Evolutionary conservation across 2,113 vertebrate genomes (phyloP).

Genomic region (Malurus melanocephalus): DNA sequence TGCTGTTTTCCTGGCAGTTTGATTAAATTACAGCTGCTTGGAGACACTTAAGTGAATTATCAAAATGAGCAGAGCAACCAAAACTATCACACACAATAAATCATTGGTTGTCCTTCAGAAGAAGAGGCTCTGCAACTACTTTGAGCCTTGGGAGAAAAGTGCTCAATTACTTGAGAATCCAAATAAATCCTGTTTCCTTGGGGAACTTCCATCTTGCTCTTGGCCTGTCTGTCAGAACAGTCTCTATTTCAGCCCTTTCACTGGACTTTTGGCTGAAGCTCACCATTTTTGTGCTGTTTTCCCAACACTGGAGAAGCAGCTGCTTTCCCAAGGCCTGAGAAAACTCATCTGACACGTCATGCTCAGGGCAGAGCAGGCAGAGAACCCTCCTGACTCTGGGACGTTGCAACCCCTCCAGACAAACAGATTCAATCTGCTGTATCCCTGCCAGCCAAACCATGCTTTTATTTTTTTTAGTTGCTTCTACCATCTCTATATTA

Average conservation of each 20-base stretch:
- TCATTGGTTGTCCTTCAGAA: not conserved
- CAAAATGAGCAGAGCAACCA: slow-evolving; percentile 4
- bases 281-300: slow-evolving; percentile 20
- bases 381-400: slow-evolving; percentile 76
- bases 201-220: not conserved
- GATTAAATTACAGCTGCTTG: slow-evolving; percentile 7
- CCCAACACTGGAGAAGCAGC: slow-evolving; percentile 4
- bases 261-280: slow-evolving; percentile 27
- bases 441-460: slow-evolving; percentile 35
- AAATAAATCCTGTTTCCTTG: not conserved
- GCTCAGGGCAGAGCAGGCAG: slow-evolving; percentile 29
- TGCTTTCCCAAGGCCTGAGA: slow-evolving; percentile 44
- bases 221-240: not conserved
- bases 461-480: not conserved
- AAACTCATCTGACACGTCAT: not conserved
- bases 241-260: not conserved
- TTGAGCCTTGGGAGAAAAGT: not conserved
- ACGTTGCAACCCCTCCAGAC: slow-evolving; percentile 76
- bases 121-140: not conserved
- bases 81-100: not conserved
- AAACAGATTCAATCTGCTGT: slow-evolving; percentile 75
- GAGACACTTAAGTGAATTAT: slow-evolving; percentile 3
- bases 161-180: not conserved
- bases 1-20: not conserved
- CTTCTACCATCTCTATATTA: slow-evolving; percentile 2